phyloP scores from a whole-genome alignment of 2,797 vertebrate species.

The Xerus rutilus region DNA sequence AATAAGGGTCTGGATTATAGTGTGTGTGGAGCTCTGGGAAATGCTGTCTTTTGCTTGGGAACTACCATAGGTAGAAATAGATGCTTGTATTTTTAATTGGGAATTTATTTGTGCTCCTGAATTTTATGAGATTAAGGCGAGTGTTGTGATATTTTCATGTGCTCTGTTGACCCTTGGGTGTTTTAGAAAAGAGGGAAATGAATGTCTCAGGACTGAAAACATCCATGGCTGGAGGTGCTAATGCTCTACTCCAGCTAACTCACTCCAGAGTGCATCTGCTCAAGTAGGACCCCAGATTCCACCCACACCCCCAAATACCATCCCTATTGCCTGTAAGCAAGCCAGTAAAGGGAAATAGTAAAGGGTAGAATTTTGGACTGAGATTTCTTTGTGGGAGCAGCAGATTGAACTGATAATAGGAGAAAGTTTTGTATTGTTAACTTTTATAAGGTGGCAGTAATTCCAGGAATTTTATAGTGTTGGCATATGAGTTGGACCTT shows the following conservation, averaged over 20 bases:
- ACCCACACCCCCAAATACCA: neutral
- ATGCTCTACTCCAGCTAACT: neutral
- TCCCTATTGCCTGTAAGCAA: constrained; percentile 45
- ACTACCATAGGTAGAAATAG: neutral
- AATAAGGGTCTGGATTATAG: neutral
- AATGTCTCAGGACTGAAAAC: constrained; percentile 4
- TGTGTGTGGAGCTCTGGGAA: neutral
- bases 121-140: constrained; percentile 33
- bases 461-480: constrained; percentile 71
- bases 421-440: constrained; percentile 75
- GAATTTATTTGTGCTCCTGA: constrained; percentile 57
- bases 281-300: constrained; percentile 16
- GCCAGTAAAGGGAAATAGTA: neutral
- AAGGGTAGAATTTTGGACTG: constrained; percentile 42
- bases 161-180: constrained; percentile 34
- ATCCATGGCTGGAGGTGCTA: constrained; percentile 15
- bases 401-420: constrained; percentile 76
- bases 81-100: neutral
- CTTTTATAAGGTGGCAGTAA: constrained; percentile 75
- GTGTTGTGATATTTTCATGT: neutral
- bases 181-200: constrained; percentile 53
- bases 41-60: constrained; percentile 42
- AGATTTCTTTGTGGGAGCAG: constrained; percentile 67
- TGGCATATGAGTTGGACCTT: neutral
- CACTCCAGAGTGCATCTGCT: neutral